phyloP scores from a whole-genome alignment of 2,888 invertebrate genomes.

The Paralinhomoeus sp. region DNA sequence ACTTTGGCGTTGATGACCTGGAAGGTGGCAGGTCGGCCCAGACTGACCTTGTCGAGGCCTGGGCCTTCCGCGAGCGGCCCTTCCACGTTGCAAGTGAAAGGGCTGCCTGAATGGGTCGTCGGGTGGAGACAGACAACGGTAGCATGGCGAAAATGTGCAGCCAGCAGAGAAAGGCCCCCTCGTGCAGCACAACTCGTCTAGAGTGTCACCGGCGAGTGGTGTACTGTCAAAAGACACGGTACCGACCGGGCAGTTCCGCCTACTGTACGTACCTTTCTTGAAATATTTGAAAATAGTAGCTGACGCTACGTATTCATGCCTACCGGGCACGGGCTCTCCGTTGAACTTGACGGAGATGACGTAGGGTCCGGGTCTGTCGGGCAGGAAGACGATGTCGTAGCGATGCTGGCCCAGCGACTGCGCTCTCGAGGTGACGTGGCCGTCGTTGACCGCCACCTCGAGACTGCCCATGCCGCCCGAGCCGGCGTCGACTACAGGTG shows the following conservation, averaged over 20 bases:
- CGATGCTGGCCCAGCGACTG: slow-evolving; percentile 64
- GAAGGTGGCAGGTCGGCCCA: slow-evolving; percentile 41
- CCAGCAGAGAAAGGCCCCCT: too few species aligned
- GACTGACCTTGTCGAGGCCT: slow-evolving; percentile 45
- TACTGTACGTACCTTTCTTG: too few species aligned
- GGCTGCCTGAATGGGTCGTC: slow-evolving; percentile 46
- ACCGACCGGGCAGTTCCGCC: too few species aligned
- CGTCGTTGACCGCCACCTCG: slow-evolving; percentile 92
- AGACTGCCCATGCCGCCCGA: slow-evolving; percentile 94
- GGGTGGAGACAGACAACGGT: background rate
- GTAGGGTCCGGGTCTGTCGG: slow-evolving; percentile 15
- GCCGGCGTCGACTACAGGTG: slow-evolving; percentile 53
- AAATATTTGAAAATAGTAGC: too few species aligned
- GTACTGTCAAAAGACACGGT: too few species aligned
- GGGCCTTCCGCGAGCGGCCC: slow-evolving; percentile 43
- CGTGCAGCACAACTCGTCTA: too few species aligned
- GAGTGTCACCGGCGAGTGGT: too few species aligned
- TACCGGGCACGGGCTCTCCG: slow-evolving; percentile 41
- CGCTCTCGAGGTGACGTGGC: slow-evolving; percentile 80
- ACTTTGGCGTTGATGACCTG: slow-evolving; percentile 27
- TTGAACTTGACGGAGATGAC: slow-evolving; percentile 22
- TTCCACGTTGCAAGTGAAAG: slow-evolving; percentile 68
- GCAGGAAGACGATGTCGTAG: slow-evolving; percentile 25
- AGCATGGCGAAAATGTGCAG: too few species aligned
- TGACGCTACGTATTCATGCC: too few species aligned